These are phyloP conservation scores for Globodera ellingtonae DNA, from an alignment of 1,140 invertebrate species.

Conservation along the genomic window DNA sequence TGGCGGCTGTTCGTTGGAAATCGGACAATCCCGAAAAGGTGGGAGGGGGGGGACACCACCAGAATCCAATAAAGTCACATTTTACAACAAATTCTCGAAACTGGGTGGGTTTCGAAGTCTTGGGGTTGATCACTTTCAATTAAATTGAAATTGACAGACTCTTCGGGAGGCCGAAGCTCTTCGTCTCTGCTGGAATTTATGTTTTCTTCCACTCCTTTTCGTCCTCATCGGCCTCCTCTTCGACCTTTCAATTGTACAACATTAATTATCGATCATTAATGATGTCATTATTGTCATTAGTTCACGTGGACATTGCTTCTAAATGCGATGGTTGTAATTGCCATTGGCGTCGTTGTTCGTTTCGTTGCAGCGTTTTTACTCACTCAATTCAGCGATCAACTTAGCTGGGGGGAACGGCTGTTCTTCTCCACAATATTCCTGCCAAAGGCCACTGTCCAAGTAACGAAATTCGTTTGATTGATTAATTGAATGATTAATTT, in stretches of 20 bases:
- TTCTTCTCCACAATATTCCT: conserved; percentile 47
- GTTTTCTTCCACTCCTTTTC: conserved; percentile 53
- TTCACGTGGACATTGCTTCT: conserved; percentile 39
- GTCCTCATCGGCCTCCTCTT: conserved; percentile 53
- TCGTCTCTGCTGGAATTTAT: conserved; percentile 45
- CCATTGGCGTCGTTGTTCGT: conserved; percentile 39
- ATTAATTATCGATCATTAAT: too few relatives aligned
- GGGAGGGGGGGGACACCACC: conserved; percentile 67
- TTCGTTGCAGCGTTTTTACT: conserved; percentile 41
- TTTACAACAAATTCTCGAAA: too few relatives aligned
- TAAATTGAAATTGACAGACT: conserved; percentile 45
- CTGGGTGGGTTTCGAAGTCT: background rate
- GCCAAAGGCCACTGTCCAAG: conserved; percentile 55
- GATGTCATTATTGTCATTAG: background rate
- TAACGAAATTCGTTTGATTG: conserved; percentile 9
- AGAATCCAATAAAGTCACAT: too few relatives aligned
- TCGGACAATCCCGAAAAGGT: conserved; percentile 77
- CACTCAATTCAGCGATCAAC: conserved; percentile 25
- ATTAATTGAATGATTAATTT: background rate
- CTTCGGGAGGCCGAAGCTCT: conserved; percentile 41
- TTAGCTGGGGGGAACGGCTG: conserved; percentile 38
- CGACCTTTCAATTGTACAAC: conserved; percentile 28
- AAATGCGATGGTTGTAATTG: conserved; percentile 43
- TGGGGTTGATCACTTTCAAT: background rate
- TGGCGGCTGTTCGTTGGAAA: conserved; percentile 76